A percentile compares a stretch with the other conserved stretches of the same genome.
Evolutionary conservation across 2,113 vertebrate genomes (phyloP).

Genomic region (Leucopternis melanops): DNA sequence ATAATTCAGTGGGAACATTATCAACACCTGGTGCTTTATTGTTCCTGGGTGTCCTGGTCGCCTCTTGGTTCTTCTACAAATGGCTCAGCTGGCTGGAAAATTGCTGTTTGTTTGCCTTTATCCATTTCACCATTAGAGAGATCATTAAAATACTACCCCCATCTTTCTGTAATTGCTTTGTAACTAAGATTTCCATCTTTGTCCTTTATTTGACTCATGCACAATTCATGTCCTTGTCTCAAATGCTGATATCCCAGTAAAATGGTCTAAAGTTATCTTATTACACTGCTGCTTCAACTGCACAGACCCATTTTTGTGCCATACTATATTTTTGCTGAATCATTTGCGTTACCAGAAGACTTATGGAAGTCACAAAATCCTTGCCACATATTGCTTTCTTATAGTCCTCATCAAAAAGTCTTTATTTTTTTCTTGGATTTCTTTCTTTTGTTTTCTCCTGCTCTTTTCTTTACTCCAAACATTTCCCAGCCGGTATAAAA

Average conservation of each 20-base stretch:
- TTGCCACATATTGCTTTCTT: background rate
- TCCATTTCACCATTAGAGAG: background rate
- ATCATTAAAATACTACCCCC: background rate
- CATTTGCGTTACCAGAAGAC: background rate
- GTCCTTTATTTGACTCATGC: background rate
- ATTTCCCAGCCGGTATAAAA: background rate
- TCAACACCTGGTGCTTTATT: background rate
- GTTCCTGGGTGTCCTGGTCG: background rate
- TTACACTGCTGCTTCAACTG: background rate
- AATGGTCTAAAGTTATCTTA: background rate
- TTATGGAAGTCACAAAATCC: background rate
- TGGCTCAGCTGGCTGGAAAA: background rate
- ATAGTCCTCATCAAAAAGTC: fast-evolving
- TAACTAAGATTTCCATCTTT: background rate
- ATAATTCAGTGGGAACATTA: background rate
- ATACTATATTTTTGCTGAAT: background rate
- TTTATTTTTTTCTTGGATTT: background rate
- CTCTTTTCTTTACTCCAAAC: background rate
- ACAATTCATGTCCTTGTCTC: background rate
- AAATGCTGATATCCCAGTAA: background rate
- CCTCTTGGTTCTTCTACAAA: background rate
- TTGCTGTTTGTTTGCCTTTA: background rate
- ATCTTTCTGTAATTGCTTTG: background rate
- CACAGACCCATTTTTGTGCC: background rate
- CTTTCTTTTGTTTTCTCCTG: background rate